Conservation (phyloP, 2,113 vertebrate genomes). For the Lampris megalopsis region DNA sequence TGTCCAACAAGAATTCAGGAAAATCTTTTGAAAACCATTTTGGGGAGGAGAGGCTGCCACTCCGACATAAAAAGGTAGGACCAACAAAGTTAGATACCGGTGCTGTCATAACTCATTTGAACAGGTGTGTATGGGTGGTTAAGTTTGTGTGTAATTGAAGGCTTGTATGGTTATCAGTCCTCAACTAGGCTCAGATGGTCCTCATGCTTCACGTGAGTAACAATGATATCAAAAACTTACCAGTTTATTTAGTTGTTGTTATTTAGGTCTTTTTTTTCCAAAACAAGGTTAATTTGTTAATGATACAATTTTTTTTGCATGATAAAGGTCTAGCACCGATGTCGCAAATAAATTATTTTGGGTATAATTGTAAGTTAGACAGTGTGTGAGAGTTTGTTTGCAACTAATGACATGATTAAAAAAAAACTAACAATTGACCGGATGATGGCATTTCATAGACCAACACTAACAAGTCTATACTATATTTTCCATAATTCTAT, state of each 20-base stretch:
- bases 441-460: no score
- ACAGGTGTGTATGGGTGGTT: neutral
- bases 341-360: no score
- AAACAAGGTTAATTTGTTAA: no score
- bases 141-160: neutral
- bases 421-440: no score
- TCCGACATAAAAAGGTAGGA: constrained; percentile 97
- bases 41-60: constrained; percentile 93
- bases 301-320: no score
- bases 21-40: constrained; percentile 93
- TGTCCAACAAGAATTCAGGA: constrained; percentile 92
- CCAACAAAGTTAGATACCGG: neutral
- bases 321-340: no score
- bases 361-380: no score
- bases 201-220: neutral
- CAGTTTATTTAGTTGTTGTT: neutral
- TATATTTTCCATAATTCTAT: no score
- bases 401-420: no score
- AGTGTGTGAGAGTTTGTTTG: no score
- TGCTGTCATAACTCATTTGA: neutral
- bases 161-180: neutral
- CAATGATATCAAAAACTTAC: neutral
- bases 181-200: neutral
- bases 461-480: no score
- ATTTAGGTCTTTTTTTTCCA: no score